These are phyloP conservation scores for Sweltsa coloradensis DNA, from an alignment of 1,140 invertebrate species.

Conservation along the genomic window DNA sequence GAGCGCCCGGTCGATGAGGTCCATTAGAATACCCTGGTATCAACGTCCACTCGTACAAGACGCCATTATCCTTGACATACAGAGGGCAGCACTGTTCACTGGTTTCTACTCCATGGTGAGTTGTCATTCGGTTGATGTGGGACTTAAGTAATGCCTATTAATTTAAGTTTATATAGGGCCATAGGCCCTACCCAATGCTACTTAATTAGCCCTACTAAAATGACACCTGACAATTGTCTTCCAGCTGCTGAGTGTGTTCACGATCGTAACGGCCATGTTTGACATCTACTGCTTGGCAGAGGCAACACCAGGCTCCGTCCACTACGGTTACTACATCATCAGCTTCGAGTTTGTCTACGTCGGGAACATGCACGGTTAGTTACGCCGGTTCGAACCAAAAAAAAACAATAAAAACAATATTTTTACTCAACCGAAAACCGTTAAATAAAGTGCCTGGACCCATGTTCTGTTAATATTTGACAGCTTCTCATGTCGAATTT, in stretches of 20 bases:
- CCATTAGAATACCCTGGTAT: constrained; percentile 70
- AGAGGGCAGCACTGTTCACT: constrained; percentile 59
- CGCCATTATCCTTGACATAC: constrained; percentile 63
- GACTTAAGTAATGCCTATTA: background rate
- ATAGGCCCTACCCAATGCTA: background rate
- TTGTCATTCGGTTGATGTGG: constrained; percentile 7
- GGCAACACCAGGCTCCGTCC: constrained; percentile 73
- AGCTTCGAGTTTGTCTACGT: constrained; percentile 92
- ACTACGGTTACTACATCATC: constrained; percentile 84
- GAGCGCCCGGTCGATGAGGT: constrained; percentile 62
- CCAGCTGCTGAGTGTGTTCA: constrained; percentile 71
- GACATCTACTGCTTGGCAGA: constrained; percentile 79
- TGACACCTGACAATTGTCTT: constrained; percentile 28
- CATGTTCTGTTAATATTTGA: no score
- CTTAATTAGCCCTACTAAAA: background rate
- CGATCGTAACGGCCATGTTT: constrained; percentile 65
- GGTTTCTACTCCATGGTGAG: constrained; percentile 62
- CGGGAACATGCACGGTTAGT: constrained; percentile 72
- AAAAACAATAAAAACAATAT: no score
- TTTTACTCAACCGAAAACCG: no score
- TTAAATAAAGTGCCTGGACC: no score
- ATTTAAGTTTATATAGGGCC: background rate
- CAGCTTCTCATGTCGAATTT: no score
- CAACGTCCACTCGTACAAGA: constrained; percentile 64
- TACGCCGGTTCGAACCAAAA: no score